A percentile compares a stretch with the other conserved stretches of the same genome.
These are phyloP conservation scores for Penelope pileata DNA, from an alignment of 2,113 vertebrate species.

Conservation along the genomic window DNA sequence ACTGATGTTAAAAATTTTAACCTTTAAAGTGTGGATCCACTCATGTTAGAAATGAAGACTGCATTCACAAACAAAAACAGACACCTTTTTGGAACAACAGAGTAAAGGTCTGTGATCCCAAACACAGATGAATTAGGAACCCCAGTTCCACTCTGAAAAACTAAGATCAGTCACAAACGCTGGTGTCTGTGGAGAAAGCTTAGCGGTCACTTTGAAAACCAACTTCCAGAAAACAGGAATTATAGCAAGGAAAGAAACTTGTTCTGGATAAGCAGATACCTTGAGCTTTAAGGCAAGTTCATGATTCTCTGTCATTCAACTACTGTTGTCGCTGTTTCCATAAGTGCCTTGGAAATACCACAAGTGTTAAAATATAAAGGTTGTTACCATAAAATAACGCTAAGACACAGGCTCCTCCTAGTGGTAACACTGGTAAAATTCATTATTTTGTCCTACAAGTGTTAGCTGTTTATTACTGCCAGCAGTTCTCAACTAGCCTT, in stretches of 20 bases:
- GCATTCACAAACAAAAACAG: background rate
- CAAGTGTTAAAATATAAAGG: background rate
- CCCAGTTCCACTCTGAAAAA: background rate
- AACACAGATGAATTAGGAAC: background rate
- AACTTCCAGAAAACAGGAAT: background rate
- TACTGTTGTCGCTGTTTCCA: background rate
- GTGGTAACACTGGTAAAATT: background rate
- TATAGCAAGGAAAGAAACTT: background rate
- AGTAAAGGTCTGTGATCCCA: background rate
- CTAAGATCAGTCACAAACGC: background rate
- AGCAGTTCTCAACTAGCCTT: background rate
- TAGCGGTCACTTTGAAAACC: background rate
- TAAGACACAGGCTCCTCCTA: slow-evolving; percentile 41
- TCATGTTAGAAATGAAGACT: background rate
- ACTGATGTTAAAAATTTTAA: background rate
- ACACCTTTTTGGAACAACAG: background rate
- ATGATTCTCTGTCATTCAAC: background rate
- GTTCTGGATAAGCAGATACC: background rate
- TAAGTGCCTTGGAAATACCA: background rate
- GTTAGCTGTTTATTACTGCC: background rate
- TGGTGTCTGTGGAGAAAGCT: background rate
- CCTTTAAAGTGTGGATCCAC: background rate
- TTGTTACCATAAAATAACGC: background rate
- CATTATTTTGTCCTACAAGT: background rate
- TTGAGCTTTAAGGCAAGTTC: background rate